Base-by-base conservation (phyloP, 2,888 invertebrate genomes). In the Leptinotarsa rubiginosa region DNA sequence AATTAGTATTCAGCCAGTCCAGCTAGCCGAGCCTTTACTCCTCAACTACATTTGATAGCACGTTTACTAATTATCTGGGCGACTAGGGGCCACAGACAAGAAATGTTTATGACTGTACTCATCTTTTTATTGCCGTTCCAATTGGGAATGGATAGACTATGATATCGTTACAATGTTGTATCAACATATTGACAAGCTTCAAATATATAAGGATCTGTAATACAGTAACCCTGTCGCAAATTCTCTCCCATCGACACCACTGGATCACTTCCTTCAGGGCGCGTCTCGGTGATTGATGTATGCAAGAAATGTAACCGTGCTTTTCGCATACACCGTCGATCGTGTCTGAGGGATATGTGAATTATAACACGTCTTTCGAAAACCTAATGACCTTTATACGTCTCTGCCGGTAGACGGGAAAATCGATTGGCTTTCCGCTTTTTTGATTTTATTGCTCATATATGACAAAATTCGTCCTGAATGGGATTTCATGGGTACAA, bases 221-320 rank as follows among this genome's bases (percentile, higher is more conserved):
- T 13, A 20, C 7, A n/a, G 15, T 12, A 25, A n/a, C 5, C 31
- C 4, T 31, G 62, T 16, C 15, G 1, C 16, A 15, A 31, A n/a
- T 18, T 31, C 18, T 10, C 4, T 31, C 2, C 1, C n/a, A 7
- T 13, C 62, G 47, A 50, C 56, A 47, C 69, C 69, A 47, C 56
- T 69, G 69, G 47, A 50, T 41, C 22, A 69, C 47, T 69, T 56
- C 69, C 47, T 59, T 16, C 56, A 56, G 31, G 41, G 69, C 69
- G 56, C 31, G 56, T 41, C 69, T 47, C 3, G 41, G 69, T 83
- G 83, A 83, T 82, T 82, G 83, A 83, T 83, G 82, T 76, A 77
- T 79, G 79, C 80, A 83, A 81, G 82, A 81, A 82, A 79, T 79
- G 76, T 79, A 80, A 72, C 72, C 77, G 72, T 69, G 70, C 75